Base-by-base conservation (phyloP, 2,888 invertebrate genomes). In the Coenonympha arcania region DNA sequence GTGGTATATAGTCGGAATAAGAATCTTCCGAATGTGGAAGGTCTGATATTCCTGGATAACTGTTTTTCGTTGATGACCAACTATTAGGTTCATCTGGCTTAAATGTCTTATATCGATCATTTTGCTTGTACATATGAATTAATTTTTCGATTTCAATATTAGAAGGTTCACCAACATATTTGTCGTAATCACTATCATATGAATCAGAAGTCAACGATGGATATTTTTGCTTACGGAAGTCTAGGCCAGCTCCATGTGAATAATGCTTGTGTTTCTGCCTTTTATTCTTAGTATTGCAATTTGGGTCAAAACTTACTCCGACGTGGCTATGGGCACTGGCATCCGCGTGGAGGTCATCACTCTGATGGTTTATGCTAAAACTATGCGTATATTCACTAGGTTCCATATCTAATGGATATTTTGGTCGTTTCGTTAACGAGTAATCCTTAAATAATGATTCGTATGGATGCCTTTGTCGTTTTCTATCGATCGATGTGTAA, bases 371-470 rank as follows among this genome's bases (percentile, higher is more conserved):
- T 22, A 82, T 79, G 36, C 75, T 71, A 52, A 82, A 75, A 56
- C 75, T 81, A 47, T 84, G 82, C 1, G 79, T 74, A 46, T 76
- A 84, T 47, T 81, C 84, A 62, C 79, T 82, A 1, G 80, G 66
- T 57, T 83, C 81, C 53, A 71, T 65, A 54, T 82, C 82, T 46
- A 62, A 52, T 40, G 74, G 68, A 60, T 75, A 73, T 52, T 75
- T 73, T 26, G 76, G 69, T 57, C 69, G 69, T 58, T 81, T 81
- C 28, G 66, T 70, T 22, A 60, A 55, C 1, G 68, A 61, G 56
- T 74, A 69, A 52, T 80, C 79, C 57, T 73, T 73, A 30, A 68
- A 71, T 2, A 59, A 55, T 4, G 69, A 57, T 46, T 79, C 79
- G 18, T 71, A 71, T 1, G 75, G 75, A 18, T 69, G 69, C 55